phyloP scores from a whole-genome alignment of 2,888 invertebrate species.

The Nomada flava region DNA sequence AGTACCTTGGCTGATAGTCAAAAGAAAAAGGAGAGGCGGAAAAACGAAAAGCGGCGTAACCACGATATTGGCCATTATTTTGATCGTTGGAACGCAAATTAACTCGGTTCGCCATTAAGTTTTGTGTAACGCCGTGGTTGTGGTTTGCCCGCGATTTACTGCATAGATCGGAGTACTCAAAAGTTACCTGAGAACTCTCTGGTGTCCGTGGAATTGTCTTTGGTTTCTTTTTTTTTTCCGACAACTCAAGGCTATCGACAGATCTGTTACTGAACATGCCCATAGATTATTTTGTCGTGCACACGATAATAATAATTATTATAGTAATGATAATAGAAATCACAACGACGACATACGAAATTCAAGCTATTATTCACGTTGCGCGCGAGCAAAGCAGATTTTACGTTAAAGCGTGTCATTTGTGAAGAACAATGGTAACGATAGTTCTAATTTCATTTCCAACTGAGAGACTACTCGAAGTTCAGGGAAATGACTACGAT shows the following conservation, averaged over 20 bases:
- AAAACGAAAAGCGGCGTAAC: neutral
- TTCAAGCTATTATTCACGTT: no score
- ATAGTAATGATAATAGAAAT: no score
- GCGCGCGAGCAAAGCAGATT: no score
- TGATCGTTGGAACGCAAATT: neutral
- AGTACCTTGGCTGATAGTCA: neutral
- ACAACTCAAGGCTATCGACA: neutral
- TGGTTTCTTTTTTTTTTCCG: neutral
- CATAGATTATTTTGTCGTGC: no score
- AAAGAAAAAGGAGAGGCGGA: neutral
- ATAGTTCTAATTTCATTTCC: neutral
- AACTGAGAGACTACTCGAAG: neutral
- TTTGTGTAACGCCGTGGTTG: neutral
- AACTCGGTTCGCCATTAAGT: neutral
- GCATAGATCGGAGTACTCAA: neutral
- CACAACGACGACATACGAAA: no score
- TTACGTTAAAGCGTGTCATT: no score
- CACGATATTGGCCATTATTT: neutral
- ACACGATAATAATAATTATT: no score
- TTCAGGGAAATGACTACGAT: conserved; percentile 1
- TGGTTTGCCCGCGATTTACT: neutral
- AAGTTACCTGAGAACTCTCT: neutral
- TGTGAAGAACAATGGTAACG: no score
- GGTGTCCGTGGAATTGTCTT: no score
- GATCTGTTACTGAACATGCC: neutral